phyloP scores from a whole-genome alignment of 2,113 vertebrate species.

The Oryzias melastigma region DNA sequence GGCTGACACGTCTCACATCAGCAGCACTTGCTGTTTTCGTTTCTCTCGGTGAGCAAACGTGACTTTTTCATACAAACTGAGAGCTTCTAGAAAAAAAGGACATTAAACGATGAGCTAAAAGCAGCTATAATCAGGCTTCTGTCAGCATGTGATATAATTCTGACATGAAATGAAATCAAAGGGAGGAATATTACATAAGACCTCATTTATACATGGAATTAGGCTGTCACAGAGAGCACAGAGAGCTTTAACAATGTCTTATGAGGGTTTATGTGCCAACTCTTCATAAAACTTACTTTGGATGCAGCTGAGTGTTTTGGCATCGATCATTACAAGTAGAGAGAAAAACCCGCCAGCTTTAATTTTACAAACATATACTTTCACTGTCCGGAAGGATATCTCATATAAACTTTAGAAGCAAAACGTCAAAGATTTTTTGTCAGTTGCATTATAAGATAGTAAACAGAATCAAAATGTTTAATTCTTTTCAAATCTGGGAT shows the following conservation, averaged over 20 bases:
- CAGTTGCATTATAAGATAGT: too few relatives aligned
- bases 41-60: too few relatives aligned
- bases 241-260: constrained; percentile 48
- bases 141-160: constrained; percentile 46
- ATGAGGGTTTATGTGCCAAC: constrained; percentile 50
- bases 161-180: constrained; percentile 39
- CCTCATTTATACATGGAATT: constrained; percentile 57
- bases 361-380: not conserved
- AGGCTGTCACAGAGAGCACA: constrained; percentile 41
- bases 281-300: constrained; percentile 30
- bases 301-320: constrained; percentile 5
- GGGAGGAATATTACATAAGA: constrained; percentile 54
- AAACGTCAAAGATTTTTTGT: not conserved
- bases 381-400: too few relatives aligned
- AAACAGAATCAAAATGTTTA: too few relatives aligned
- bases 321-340: not conserved
- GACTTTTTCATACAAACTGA: not conserved
- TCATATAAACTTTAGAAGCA: not conserved
- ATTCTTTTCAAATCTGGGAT: too few relatives aligned
- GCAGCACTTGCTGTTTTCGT: too few relatives aligned
- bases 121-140: constrained; percentile 46
- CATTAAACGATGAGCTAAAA: constrained; percentile 37
- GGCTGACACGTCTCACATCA: constrained; percentile 2
- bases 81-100: constrained; percentile 19
- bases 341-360: not conserved